phyloP scores from a whole-genome alignment of 2,113 vertebrate species.

The Mesocricetus auratus region DNA sequence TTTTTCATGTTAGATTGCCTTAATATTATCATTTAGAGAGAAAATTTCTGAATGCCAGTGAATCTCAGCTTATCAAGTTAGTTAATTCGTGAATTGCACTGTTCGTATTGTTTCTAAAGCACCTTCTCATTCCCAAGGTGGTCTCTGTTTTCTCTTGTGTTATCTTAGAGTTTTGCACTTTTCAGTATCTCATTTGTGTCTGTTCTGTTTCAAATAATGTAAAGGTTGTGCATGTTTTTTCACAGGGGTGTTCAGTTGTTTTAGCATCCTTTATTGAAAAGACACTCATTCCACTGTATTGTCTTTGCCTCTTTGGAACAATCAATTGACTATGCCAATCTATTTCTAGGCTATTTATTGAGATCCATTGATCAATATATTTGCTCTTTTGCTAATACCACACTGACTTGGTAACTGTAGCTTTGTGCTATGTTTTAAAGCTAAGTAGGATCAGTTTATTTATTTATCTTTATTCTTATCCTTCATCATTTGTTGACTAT shows the following conservation, averaged over 20 bases:
- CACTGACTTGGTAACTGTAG: background rate
- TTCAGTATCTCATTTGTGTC: background rate
- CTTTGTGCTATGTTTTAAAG: background rate
- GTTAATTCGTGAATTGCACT: background rate
- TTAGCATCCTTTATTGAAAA: conserved; percentile 16
- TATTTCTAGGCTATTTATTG: conserved; percentile 27
- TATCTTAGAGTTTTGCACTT: background rate
- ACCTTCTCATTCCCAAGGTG: background rate
- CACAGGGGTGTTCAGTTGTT: background rate
- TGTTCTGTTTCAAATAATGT: conserved; percentile 13
- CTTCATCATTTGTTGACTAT: background rate
- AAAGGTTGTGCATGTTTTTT: background rate
- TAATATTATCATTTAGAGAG: background rate
- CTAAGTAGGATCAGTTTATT: background rate
- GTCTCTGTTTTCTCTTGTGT: background rate
- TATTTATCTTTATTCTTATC: background rate
- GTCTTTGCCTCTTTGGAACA: background rate
- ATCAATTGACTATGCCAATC: background rate
- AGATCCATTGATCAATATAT: background rate
- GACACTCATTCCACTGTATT: background rate
- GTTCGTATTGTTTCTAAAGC: background rate
- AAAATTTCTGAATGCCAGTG: background rate
- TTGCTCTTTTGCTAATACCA: background rate
- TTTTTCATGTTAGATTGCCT: background rate
- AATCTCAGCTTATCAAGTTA: background rate